These are phyloP conservation scores for Falco peregrinus DNA, from an alignment of 2,797 vertebrate species.

Conservation along the genomic window DNA sequence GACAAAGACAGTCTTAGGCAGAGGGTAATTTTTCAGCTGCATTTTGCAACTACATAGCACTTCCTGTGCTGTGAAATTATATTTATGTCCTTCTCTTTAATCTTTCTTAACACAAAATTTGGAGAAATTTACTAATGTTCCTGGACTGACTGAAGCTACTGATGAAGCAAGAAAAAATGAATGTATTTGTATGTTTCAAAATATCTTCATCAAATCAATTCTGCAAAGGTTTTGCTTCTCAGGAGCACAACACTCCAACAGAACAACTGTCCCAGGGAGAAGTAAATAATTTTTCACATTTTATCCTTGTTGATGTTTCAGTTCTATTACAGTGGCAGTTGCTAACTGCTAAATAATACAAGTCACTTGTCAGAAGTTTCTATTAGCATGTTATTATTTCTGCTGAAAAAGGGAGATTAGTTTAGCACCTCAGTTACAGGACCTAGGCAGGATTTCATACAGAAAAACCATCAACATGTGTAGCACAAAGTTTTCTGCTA, in stretches of 20 bases:
- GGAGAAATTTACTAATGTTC: not conserved
- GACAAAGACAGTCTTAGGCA: not conserved
- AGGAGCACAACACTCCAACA: not conserved
- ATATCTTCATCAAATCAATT: not conserved
- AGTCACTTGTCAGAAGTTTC: constrained; percentile 27
- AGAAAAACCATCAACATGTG: not conserved
- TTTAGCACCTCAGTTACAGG: not conserved
- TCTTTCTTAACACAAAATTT: not conserved
- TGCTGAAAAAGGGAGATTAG: not conserved
- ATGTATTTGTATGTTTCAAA: not conserved
- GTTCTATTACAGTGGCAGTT: constrained; percentile 4
- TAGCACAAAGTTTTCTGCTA: not conserved
- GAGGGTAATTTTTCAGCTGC: not conserved
- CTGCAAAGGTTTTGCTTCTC: not conserved
- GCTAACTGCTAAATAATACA: constrained; percentile 34
- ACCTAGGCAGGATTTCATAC: not conserved
- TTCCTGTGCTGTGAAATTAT: not conserved
- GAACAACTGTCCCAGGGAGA: not conserved
- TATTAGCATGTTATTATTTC: not conserved
- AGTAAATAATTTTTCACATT: not conserved
- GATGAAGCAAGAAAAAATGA: not conserved
- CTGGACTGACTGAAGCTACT: not conserved
- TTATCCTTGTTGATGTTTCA: constrained; percentile 17
- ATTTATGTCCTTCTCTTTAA: not conserved
- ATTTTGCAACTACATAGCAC: not conserved